These are phyloP conservation scores for Rhyacichthys aspro DNA, from an alignment of 2,797 vertebrate species.

Conservation along the genomic window DNA sequence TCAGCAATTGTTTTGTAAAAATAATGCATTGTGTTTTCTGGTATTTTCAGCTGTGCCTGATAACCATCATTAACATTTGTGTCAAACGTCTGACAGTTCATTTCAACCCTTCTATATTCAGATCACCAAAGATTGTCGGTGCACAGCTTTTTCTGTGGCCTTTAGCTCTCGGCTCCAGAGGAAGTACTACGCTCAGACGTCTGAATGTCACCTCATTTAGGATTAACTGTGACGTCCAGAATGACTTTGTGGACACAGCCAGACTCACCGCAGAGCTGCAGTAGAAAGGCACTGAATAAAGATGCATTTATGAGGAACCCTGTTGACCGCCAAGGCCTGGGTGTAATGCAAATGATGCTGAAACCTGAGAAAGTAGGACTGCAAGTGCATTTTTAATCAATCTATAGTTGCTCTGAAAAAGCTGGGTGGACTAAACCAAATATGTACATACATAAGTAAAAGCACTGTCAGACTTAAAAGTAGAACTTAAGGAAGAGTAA, in stretches of 20 bases:
- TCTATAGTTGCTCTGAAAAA: no score
- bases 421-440: no score
- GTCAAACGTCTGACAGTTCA: constrained; percentile 22
- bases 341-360: neutral
- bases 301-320: constrained; percentile 15
- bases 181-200: constrained; percentile 31
- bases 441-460: no score
- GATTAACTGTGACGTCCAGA: constrained; percentile 52
- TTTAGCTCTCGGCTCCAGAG: constrained; percentile 33
- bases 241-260: constrained; percentile 45
- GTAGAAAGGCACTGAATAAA: neutral
- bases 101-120: constrained; percentile 34
- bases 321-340: neutral
- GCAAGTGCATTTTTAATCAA: neutral
- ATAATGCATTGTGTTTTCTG: neutral
- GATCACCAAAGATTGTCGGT: constrained; percentile 11
- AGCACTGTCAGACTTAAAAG: no score
- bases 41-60: constrained; percentile 16
- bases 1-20: neutral
- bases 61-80: constrained; percentile 35
- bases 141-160: constrained; percentile 25
- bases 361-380: neutral
- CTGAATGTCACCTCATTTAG: constrained; percentile 58
- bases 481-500: no score
- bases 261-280: constrained; percentile 20